A percentile compares a stretch with the other conserved stretches of the same genome.
Conservation (phyloP, 2,113 vertebrate genomes). For the Phodopus roborovskii region DNA sequence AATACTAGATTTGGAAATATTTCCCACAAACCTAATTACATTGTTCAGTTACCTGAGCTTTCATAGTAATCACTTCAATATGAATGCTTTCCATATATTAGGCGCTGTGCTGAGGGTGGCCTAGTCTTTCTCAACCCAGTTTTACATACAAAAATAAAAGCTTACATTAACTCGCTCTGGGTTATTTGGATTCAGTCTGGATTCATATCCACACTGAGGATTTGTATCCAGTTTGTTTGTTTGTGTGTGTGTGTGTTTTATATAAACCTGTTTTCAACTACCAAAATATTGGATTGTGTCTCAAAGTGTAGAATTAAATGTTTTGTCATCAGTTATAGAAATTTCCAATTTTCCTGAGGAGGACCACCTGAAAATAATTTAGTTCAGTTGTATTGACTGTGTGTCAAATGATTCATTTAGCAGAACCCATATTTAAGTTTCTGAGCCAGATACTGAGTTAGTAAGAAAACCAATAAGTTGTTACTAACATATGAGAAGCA, state of each 20-base stretch:
- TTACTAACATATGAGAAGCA: background rate
- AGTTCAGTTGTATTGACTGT: background rate
- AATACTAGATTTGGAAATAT: slow-evolving; percentile 42
- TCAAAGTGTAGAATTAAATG: slow-evolving; percentile 42
- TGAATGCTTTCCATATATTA: background rate
- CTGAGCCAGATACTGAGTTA: background rate
- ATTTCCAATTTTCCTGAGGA: background rate
- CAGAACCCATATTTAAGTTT: slow-evolving; percentile 10
- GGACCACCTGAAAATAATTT: slow-evolving; percentile 12
- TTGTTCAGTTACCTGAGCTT: slow-evolving; percentile 30
- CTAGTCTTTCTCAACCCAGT: slow-evolving; percentile 16
- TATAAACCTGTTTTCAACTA: background rate
- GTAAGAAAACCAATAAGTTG: background rate
- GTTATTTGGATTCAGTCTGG: background rate
- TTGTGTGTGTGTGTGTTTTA: background rate
- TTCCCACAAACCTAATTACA: background rate
- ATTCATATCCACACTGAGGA: background rate
- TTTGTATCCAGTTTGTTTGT: background rate
- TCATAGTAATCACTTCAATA: slow-evolving; percentile 24
- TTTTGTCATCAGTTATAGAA: slow-evolving; percentile 15
- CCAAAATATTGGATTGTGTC: background rate
- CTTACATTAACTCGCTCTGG: background rate
- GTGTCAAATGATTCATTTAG: background rate
- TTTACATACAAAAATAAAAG: slow-evolving; percentile 29
- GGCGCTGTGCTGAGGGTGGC: background rate